phyloP scores from a whole-genome alignment of 1,140 invertebrate species.

The Colletes gigas region DNA sequence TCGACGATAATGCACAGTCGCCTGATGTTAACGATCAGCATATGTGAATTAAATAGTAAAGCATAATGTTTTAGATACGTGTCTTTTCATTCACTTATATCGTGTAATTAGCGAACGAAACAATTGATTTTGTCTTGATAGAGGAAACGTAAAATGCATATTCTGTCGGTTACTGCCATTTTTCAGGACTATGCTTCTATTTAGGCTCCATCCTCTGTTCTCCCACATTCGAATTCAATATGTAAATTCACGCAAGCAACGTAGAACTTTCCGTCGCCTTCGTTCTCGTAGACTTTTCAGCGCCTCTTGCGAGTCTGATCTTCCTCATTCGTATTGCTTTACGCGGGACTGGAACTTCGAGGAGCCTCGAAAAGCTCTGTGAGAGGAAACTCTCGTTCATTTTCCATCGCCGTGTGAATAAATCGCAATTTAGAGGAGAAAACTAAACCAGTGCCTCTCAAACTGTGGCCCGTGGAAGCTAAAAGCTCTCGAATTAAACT shows the following conservation, averaged over 20 bases:
- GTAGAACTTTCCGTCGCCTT: background rate
- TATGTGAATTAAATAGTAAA: too few species aligned
- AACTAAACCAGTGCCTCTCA: too few species aligned
- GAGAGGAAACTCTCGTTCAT: background rate
- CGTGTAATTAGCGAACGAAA: too few species aligned
- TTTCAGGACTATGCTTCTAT: conserved; percentile 8
- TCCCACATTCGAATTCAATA: background rate
- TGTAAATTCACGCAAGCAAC: conserved; percentile 30
- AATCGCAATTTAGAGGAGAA: background rate
- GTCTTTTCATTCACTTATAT: too few species aligned
- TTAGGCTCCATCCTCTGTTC: conserved; percentile 6
- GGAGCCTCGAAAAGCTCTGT: background rate
- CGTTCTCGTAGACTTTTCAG: background rate
- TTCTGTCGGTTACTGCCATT: conserved; percentile 6
- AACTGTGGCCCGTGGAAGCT: too few species aligned
- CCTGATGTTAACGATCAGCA: too few species aligned
- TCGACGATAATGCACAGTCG: too few species aligned
- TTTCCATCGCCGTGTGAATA: background rate
- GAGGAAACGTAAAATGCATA: background rate
- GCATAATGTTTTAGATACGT: too few species aligned
- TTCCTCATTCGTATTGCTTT: background rate
- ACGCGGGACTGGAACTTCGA: background rate
- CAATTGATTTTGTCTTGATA: too few species aligned
- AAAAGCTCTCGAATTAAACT: too few species aligned
- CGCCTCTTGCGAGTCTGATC: background rate